Base-by-base conservation (phyloP, 1,140 invertebrate species). In the Sycophila sp. region DNA sequence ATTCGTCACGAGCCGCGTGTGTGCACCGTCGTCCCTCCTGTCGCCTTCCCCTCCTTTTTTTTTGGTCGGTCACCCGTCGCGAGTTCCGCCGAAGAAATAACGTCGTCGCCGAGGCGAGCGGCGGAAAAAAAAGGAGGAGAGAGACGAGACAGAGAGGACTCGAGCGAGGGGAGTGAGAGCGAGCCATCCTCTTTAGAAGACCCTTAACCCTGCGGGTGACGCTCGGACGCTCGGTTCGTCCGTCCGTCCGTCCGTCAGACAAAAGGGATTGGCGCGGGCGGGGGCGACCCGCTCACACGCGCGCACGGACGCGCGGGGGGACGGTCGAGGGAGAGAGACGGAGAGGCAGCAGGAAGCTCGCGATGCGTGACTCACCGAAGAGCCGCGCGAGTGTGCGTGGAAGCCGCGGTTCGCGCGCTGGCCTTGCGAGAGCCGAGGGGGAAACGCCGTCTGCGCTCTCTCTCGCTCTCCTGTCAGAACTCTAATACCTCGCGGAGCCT, bases 361-460 rank as follows among this genome's bases (percentile, higher is more conserved):
- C 81, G 81, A 78, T 82, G 81, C 81, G 80, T 83, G 81, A 83
- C 81, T 83, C 81, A 81, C 76, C 80, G 73, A 75, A 76, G 66
- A 68, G 69, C 51, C 22, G 38, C 42, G 42, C 53, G 42, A 13
- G 78, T 73, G 76, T 73, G 71, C 69, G 71, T 66, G 53, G 55
- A 49, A 40, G n/a, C 45, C 68, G 74, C 71, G 59, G 45, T 38
- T 51, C 62, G 47, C 62, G 47, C 17, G 6, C 4, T 8, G n/a
- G 40, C 28, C 15, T 2, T 10, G 45, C 59, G n/a, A 38, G 15
- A n/a, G 15, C 24, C 19, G 49, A 10, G 4, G 24, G 49, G 7
- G 11, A 2, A 3, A 22, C 22, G 36, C 11, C 13, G 19, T 19
- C 36, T 28, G 17, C 24, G 36, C 24, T 32, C 47, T n/a, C 13